Conservation (phyloP, 2,888 invertebrate species). For the Agonopterix subpropinquella region DNA sequence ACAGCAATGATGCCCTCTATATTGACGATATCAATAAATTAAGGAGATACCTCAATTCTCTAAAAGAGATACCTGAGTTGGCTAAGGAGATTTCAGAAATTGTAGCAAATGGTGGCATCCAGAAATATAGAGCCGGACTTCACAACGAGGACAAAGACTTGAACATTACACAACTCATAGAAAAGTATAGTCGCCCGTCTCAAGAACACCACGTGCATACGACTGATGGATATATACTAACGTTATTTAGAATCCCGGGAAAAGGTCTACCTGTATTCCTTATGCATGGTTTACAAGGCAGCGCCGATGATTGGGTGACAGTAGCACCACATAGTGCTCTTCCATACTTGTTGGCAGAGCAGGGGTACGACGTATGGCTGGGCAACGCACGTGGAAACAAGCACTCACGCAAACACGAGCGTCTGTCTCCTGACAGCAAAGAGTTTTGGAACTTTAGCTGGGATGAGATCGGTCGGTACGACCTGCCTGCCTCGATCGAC, state of each 20-base stretch:
- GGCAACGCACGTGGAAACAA: slow-evolving; percentile 85
- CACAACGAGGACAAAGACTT: slow-evolving; percentile 33
- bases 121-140: not conserved
- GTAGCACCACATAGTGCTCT: slow-evolving; percentile 41
- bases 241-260: slow-evolving; percentile 40
- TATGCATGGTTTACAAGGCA: slow-evolving; percentile 51
- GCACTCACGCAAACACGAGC: slow-evolving; percentile 74
- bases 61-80: too few species aligned
- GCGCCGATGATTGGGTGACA: slow-evolving; percentile 49
- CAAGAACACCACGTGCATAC: slow-evolving; percentile 38
- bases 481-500: slow-evolving; percentile 88
- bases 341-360: slow-evolving; percentile 69
- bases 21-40: too few species aligned
- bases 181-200: slow-evolving; percentile 39
- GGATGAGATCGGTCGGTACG: slow-evolving; percentile 86
- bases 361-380: slow-evolving; percentile 86
- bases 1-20: too few species aligned
- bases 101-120: too few species aligned
- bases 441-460: slow-evolving; percentile 84
- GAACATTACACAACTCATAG: slow-evolving; percentile 27
- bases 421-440: slow-evolving; percentile 29
- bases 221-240: slow-evolving; percentile 43
- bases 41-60: too few species aligned
- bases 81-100: too few species aligned
- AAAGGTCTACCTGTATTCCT: slow-evolving; percentile 37